Evolutionary conservation across 2,797 vertebrate species (phyloP), one percentile per base, ranked within the genome.

Genomic region (Pempheris klunzingeri): DNA sequence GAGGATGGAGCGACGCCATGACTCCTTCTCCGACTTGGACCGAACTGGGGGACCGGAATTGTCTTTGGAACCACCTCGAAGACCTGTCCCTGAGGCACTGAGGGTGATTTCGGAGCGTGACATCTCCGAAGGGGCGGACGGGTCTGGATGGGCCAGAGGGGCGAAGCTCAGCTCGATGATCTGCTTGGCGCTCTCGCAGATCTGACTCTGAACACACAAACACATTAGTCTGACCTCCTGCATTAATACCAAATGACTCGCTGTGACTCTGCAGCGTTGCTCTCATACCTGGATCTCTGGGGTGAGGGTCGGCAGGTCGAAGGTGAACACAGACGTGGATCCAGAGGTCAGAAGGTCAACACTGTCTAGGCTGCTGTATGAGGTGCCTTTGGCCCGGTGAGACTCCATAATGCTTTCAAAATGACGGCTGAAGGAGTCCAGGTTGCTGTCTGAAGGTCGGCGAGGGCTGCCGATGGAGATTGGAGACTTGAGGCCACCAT

Each of bases 381-480:
- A 99, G 0, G 97, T 98, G 81, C 97, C 97, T 87, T 98, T 98
- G 88, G 97, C 97, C 61, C 96, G 94, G 71, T 98, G 95, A 0
- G 97, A 97, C 93, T 99, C 97, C 96, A 99, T 92, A 80, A 99
- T 98, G 86, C 85, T 96, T 87, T 99, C 97, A 86, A 98, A 99
- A 88, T 98, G 97, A 71, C 95, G 96, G 92, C 97, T 99, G 94
- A 99, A 99, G 26, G 96, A 97, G 87, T 99, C 98, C 81, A 93
- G 54, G 82, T 92, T 81, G 68, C 74, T 49, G 50, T 96, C 96
- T 0, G 96, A 97, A 39, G 95, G 93, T 17, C 94, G 95, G 46
- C 94, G 95, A 10, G 97, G 96, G 41, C 95, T 93, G 0, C 93
- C 93, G 1, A 98, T 93, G 43, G 96, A 94, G 79, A 97, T 90